These are phyloP conservation scores for Hydrozoanthus gracilis DNA, from an alignment of 92 coral and sea anemone genomes.

Conservation along the genomic window DNA sequence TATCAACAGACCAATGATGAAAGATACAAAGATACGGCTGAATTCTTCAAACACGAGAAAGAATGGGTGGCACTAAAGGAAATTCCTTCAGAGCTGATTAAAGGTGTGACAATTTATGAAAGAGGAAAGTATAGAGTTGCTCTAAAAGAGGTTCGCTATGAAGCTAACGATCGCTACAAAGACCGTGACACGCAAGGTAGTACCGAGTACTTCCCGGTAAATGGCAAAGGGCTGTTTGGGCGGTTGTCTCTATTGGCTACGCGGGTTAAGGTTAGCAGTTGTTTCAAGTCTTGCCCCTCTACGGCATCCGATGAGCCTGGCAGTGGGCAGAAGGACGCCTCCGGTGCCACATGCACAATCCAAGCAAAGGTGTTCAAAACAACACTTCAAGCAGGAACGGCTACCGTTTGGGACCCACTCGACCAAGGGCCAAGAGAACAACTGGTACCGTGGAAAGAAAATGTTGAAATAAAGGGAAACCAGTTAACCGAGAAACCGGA, in stretches of 20 bases:
- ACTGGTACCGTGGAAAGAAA: slow-evolving; percentile 10
- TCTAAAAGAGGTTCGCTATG: neutral
- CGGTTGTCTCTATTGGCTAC: slow-evolving; percentile 3
- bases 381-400: neutral
- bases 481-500: neutral
- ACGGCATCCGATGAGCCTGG: neutral
- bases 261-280: slow-evolving; percentile 3
- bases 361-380: neutral
- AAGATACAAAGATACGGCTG: neutral
- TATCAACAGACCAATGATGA: neutral
- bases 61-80: slow-evolving; percentile 10
- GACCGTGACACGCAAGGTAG: neutral
- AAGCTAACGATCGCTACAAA: neutral
- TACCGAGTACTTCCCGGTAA: neutral
- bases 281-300: slow-evolving; percentile 12
- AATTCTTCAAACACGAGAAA: neutral
- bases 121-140: neutral
- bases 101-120: neutral
- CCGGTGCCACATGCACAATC: neutral
- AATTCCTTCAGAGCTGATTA: neutral
- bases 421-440: neutral
- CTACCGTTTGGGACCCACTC: slow-evolving; percentile 7
- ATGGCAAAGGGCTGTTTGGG: neutral
- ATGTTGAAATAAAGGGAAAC: neutral
- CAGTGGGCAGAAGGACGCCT: neutral